Conservation (phyloP, 2,888 invertebrate species). For the Andrena praecox region DNA sequence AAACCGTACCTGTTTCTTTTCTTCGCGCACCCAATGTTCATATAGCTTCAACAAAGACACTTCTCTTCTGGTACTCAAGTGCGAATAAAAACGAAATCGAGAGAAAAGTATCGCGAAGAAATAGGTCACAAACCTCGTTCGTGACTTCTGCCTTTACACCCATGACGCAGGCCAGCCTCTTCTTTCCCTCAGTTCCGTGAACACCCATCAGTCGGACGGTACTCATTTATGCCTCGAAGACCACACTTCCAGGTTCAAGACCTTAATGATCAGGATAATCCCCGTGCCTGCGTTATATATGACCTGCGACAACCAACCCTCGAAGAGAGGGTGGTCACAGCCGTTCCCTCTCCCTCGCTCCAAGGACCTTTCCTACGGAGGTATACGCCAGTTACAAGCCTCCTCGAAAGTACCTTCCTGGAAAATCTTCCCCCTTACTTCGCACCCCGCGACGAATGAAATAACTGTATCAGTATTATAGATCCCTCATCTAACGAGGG, state of each 20-base stretch:
- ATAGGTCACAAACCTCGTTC: conserved; percentile 12
- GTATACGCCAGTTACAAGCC: neutral
- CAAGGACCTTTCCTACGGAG: conserved; percentile 20
- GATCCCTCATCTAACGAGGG: too few relatives aligned
- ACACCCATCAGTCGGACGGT: conserved; percentile 10
- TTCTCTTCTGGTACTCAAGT: neutral
- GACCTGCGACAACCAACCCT: conserved; percentile 20
- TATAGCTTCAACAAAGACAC: too few relatives aligned
- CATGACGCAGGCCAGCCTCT: neutral
- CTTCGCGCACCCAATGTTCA: too few relatives aligned
- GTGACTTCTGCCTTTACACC: neutral
- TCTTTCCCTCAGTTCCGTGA: neutral
- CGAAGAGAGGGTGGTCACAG: neutral
- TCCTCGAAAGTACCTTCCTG: neutral
- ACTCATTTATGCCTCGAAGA: neutral
- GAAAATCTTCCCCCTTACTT: neutral
- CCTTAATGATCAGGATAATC: conserved; percentile 42
- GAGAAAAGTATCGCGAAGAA: neutral
- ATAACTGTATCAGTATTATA: too few relatives aligned
- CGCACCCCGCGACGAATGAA: neutral
- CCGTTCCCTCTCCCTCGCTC: neutral
- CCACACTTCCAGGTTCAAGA: conserved; percentile 2
- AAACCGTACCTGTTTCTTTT: too few relatives aligned
- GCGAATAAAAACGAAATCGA: neutral
- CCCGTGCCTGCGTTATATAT: conserved; percentile 44